phyloP scores from a whole-genome alignment of 2,797 vertebrate species.

The Mastacembelus armatus region DNA sequence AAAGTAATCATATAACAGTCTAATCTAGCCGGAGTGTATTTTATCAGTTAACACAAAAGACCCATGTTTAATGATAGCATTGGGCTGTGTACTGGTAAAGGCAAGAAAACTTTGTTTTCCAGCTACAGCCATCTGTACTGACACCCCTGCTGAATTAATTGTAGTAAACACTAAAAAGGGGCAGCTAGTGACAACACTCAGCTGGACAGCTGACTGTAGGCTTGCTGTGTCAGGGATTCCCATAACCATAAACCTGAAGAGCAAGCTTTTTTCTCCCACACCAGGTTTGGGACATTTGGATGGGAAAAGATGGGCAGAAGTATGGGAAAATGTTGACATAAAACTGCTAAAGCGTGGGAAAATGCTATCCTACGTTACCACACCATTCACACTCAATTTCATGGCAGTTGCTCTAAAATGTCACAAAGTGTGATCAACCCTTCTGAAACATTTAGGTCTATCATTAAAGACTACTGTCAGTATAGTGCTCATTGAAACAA shows the following conservation, averaged over 20 bases:
- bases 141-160: not conserved
- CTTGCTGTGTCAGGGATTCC: constrained; percentile 8
- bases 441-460: constrained; percentile 32
- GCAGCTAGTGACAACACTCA: no score
- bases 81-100: no score
- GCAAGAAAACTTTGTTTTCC: not conserved
- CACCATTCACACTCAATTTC: constrained; percentile 63
- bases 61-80: no score
- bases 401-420: constrained; percentile 61
- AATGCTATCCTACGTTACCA: constrained; percentile 54
- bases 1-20: no score
- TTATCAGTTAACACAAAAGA: no score
- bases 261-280: constrained; percentile 41
- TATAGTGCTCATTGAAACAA: not conserved
- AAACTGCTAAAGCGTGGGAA: constrained; percentile 63
- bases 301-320: constrained; percentile 54
- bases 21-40: no score
- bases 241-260: constrained; percentile 17
- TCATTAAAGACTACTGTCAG: constrained; percentile 17
- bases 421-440: constrained; percentile 56
- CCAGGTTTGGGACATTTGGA: constrained; percentile 50
- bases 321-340: constrained; percentile 66
- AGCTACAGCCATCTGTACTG: not conserved
- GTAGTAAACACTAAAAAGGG: not conserved
- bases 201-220: constrained; percentile 5